phyloP scores from a whole-genome alignment of 2,888 invertebrate species.

The Tipula helvola region DNA sequence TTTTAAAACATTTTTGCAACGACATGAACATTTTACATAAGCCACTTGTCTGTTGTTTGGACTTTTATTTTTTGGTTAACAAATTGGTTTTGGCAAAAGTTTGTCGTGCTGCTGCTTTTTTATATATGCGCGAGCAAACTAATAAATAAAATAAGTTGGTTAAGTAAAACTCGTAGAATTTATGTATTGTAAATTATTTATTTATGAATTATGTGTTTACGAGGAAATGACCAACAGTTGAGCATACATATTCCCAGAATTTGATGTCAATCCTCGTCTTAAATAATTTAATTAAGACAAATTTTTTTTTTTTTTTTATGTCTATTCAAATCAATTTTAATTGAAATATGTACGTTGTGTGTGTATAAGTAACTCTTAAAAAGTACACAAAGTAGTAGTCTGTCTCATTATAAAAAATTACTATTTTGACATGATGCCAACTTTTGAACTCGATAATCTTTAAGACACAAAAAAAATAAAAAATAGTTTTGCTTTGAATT shows the following conservation, averaged over 20 bases:
- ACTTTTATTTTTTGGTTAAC: not conserved
- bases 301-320: not conserved
- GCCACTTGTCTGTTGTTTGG: not conserved
- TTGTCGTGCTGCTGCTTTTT: not conserved
- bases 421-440: not conserved
- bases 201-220: not conserved
- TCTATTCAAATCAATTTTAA: not conserved
- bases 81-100: constrained; percentile 1
- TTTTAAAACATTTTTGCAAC: not conserved
- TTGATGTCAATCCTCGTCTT: not conserved
- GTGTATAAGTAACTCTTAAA: not conserved
- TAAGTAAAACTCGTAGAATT: not conserved
- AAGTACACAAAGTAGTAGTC: not conserved
- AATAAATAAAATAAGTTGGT: no score
- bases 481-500: not conserved
- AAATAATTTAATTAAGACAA: not conserved
- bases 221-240: not conserved
- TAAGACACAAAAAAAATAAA: not conserved
- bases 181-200: not conserved
- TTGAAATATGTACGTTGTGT: not conserved
- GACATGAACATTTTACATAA: not conserved
- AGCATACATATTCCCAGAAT: not conserved
- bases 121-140: not conserved
- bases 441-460: not conserved
- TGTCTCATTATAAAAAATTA: not conserved